Evolutionary conservation across 2,888 invertebrate genomes (phyloP).

Genomic region (Aricia artaxerxes): DNA sequence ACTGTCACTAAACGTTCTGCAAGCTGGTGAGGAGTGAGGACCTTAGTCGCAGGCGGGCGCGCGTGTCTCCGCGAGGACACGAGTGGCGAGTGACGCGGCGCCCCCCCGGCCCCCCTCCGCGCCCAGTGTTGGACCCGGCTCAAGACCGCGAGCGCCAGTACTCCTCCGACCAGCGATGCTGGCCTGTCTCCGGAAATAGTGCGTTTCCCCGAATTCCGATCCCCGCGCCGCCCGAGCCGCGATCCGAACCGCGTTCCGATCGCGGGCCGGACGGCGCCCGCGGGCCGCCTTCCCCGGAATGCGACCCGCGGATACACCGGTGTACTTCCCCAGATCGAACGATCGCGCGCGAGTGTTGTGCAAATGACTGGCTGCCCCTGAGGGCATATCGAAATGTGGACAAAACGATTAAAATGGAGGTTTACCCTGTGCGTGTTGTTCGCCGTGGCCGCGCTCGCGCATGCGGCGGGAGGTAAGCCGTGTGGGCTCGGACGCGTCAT

Average conservation of each 20-base stretch:
- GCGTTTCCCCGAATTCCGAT: constrained; percentile 57
- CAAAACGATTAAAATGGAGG: constrained; percentile 76
- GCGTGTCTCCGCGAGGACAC: constrained; percentile 34
- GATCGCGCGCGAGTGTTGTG: constrained; percentile 79
- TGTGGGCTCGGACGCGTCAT: constrained; percentile 66
- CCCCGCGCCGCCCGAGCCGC: constrained; percentile 53
- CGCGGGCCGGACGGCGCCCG: constrained; percentile 44
- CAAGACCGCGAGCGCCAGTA: constrained; percentile 73
- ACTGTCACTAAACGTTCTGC: background rate
- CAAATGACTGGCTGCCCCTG: constrained; percentile 77
- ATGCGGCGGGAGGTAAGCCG: constrained; percentile 69
- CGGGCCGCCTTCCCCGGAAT: constrained; percentile 66
- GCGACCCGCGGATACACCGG: constrained; percentile 63
- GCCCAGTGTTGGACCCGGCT: constrained; percentile 49
- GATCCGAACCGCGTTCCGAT: constrained; percentile 64
- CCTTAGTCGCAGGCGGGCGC: constrained; percentile 9
- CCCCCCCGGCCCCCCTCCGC: constrained; percentile 41
- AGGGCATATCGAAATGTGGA: constrained; percentile 74
- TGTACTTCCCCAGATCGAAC: constrained; percentile 65
- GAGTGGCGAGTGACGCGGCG: constrained; percentile 36
- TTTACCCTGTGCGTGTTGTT: constrained; percentile 74
- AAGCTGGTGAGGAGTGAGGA: background rate
- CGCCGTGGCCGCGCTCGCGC: constrained; percentile 67
- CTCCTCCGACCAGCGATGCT: constrained; percentile 81
- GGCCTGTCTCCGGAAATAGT: constrained; percentile 82